Evolutionary conservation across 2,113 vertebrate genomes (phyloP), one percentile per base, ranked within the genome.

Genomic region (Macquaria ambigua): DNA sequence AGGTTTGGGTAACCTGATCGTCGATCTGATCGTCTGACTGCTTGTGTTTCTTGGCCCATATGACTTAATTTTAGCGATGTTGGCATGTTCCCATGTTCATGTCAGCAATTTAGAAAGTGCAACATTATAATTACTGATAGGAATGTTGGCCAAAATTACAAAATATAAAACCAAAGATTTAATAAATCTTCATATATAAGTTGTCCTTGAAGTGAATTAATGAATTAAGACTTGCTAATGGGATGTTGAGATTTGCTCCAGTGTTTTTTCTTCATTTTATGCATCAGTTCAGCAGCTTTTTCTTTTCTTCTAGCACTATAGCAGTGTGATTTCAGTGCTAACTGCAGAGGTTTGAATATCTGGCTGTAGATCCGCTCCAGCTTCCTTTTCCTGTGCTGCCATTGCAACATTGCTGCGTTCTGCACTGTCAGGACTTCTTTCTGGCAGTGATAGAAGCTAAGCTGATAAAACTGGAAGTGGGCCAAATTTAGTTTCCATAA

Each of bases 301-400:
- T 34, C 25, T 71, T 72, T 48, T 10, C 28, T 46, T 71, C 50
- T 23, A 37, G 21, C 23, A 11, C 3, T 8, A 11, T 48, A 21
- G 10, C 18, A 58, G 56, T 46, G 34, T 23, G 56, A 68, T 71
- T 80, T 78, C 12, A 71, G 2, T 59, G 14, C 28, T 56, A 41
- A 55, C 31, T 15, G 2, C 55, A 50, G 59, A 61, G 69, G 66
- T 67, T 85, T 71, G 15, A 74, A 0, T 62, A 62, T 85, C 48
- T 79, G 63, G 9, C 37, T 66, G 37, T 53, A 21, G 23, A 77
- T 64, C 81, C 7, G 23, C 63, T 84, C 59, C 53, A 81, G 31
- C 91, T 91, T 91, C 90, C 89, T 61, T 86, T 94, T 93, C 87
- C 87, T 93, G 37, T 92, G 88, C 90, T 90, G 85, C 75, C 85